Evolutionary conservation across 2,113 vertebrate species (phyloP), one percentile per base, ranked within the genome.

Genomic region (Benthochromis sp.): DNA sequence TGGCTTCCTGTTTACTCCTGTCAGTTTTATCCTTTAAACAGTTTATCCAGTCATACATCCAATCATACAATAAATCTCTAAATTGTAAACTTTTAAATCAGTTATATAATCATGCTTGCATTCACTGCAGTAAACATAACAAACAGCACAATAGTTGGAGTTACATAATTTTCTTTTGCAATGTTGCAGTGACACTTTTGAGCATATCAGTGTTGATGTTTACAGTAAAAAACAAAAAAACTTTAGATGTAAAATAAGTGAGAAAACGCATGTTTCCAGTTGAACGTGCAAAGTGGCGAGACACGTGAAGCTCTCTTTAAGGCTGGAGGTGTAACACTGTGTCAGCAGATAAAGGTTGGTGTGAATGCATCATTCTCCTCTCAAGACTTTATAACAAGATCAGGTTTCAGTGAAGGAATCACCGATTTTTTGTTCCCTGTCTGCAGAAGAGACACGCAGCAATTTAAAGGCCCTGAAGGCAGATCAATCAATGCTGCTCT

Each of bases 401-500:
- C 84, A 43, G 61, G n/a, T 94, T 82, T 90, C 86, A 14, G 82
- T 14, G 66, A 17, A 66, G 84, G 85, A 88, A 86, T 91, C 69
- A 7, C 61, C n/a, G 24, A 87, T 88, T 90, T 92, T 66, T 38
- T 90, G 83, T 84, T 88, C 71, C 43, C 31, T 34, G 85, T 88
- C 61, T 89, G 54, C 12, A 2, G 36, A 85, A 29, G 71, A 86
- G 89, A 92, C 90, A 27, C 3, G 76, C 54, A 63, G 79, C 57
- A 24, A 38, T 86, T 80, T 78, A 24, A 53, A 6, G 31, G 43
- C 83, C 91, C 91, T 66, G 6, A 50, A 86, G 90, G 90, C 85
- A 50, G 84, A 92, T 94, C 92, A 92, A 84, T 95, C 94, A 92
- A 13, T 2, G 10, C 29, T 21, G 53, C 52, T 76, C 83, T 78